A percentile compares a stretch with the other conserved stretches of the same genome.
Conservation (phyloP, 1,140 invertebrate species). For the Lordiphosa collinella region DNA sequence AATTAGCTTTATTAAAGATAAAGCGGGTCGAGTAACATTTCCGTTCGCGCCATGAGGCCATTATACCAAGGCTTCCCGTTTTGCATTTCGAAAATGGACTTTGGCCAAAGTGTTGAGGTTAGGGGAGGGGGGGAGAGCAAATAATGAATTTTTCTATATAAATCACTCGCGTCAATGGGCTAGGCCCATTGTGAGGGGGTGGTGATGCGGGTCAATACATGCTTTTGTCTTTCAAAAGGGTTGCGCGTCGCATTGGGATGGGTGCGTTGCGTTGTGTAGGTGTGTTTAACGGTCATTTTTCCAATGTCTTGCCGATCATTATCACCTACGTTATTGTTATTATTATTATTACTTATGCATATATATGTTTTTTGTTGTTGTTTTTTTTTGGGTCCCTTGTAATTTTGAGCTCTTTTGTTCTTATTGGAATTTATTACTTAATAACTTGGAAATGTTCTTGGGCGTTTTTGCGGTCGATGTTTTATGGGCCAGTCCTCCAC, state of each 20-base stretch:
- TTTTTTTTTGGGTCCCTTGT: slow-evolving; percentile 5
- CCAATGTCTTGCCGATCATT: slow-evolving; percentile 71
- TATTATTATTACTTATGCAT: slow-evolving; percentile 63
- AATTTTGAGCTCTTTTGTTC: slow-evolving; percentile 52
- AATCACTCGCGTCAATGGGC: slow-evolving; percentile 74
- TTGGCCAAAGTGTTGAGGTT: background rate
- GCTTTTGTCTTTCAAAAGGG: slow-evolving; percentile 58
- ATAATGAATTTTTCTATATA: slow-evolving; percentile 75
- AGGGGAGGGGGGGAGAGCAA: slow-evolving; percentile 20
- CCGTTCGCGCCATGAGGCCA: slow-evolving; percentile 55
- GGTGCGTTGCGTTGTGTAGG: slow-evolving; percentile 49
- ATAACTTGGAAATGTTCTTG: slow-evolving; percentile 60
- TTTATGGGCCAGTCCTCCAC: background rate
- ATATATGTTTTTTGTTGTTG: slow-evolving; percentile 35
- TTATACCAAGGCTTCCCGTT: slow-evolving; percentile 35
- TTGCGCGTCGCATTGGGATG: slow-evolving; percentile 23
- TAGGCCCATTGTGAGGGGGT: slow-evolving; percentile 44
- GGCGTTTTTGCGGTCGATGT: slow-evolving; percentile 1
- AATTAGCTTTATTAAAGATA: slow-evolving; percentile 78
- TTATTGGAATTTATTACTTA: slow-evolving; percentile 77
- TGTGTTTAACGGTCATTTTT: slow-evolving; percentile 75
- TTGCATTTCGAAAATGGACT: slow-evolving; percentile 67
- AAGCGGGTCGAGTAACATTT: slow-evolving; percentile 54
- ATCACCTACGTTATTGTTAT: slow-evolving; percentile 67
- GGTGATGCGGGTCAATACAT: slow-evolving; percentile 20